Evolutionary conservation across 2,888 invertebrate genomes (phyloP).

Genomic region (Orthosia cruda): DNA sequence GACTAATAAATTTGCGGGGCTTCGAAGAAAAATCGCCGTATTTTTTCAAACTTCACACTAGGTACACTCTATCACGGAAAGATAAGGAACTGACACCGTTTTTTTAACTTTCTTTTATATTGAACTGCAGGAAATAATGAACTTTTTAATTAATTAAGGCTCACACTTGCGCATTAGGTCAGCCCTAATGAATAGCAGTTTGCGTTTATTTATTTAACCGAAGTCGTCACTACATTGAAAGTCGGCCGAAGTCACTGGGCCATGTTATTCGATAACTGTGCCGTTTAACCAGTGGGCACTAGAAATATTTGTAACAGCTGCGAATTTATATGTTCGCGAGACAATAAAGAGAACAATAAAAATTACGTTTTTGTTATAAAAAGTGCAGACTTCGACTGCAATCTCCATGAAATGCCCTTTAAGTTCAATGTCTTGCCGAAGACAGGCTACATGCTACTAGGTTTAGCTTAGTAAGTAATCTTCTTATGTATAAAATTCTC

Average conservation of each 20-base stretch:
- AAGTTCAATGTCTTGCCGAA: neutral
- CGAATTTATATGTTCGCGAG: constrained; percentile 38
- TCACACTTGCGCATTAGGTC: constrained; percentile 56
- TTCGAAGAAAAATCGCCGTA: constrained; percentile 45
- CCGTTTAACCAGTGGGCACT: constrained; percentile 35
- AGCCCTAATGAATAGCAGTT: constrained; percentile 70
- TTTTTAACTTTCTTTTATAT: constrained; percentile 36
- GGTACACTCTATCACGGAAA: constrained; percentile 33
- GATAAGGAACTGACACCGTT: constrained; percentile 55
- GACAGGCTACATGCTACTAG: neutral
- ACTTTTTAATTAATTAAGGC: constrained; percentile 58
- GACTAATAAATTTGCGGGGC: constrained; percentile 50
- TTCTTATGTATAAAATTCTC: too few relatives aligned
- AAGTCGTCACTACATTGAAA: constrained; percentile 69
- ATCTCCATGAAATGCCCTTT: constrained; percentile 26
- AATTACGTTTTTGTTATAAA: constrained; percentile 17
- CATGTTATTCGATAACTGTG: constrained; percentile 76
- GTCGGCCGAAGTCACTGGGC: constrained; percentile 70
- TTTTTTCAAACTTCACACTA: constrained; percentile 52
- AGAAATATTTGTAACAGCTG: constrained; percentile 58
- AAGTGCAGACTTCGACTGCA: neutral
- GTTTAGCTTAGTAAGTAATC: neutral
- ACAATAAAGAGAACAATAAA: constrained; percentile 12
- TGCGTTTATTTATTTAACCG: constrained; percentile 72
- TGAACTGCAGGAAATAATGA: constrained; percentile 49